A percentile compares a stretch with the other conserved stretches of the same genome.
Conservation (phyloP, 2,888 invertebrate genomes). For the Eupeodes luniger region DNA sequence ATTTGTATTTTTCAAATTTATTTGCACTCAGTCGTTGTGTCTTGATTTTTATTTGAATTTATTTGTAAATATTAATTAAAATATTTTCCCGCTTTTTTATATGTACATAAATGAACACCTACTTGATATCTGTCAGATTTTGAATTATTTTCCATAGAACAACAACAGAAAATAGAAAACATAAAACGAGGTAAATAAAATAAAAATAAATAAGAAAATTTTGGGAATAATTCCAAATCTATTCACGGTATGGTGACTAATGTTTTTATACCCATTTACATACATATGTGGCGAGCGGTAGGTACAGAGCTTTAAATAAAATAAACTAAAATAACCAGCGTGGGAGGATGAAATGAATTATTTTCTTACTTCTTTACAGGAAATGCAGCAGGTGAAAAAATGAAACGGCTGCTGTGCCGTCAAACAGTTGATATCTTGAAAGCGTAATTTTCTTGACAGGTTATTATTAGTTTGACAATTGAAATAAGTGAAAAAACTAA, state of each 20-base stretch:
- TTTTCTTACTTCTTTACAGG: slow-evolving; percentile 47
- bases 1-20: not conserved
- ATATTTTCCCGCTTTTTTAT: not conserved
- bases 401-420: not conserved
- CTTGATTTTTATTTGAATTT: slow-evolving; percentile 5
- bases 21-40: not conserved
- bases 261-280: not conserved
- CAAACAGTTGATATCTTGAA: slow-evolving; percentile 32
- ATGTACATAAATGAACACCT: not conserved
- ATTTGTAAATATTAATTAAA: slow-evolving; percentile 12
- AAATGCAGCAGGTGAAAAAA: slow-evolving; percentile 62
- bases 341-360: slow-evolving; percentile 44
- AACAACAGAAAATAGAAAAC: slow-evolving; percentile 18
- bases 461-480: slow-evolving; percentile 15
- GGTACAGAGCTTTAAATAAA: slow-evolving; percentile 32
- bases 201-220: slow-evolving; percentile 30
- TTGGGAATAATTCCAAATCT: slow-evolving; percentile 66
- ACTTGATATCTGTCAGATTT: not conserved
- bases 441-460: slow-evolving; percentile 47
- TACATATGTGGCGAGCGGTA: slow-evolving; percentile 1
- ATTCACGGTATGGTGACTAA: slow-evolving; percentile 66
- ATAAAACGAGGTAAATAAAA: slow-evolving; percentile 32
- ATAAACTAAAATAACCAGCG: not conserved
- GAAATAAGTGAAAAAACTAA: not conserved
- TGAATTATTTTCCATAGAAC: slow-evolving; percentile 48